phyloP scores from a whole-genome alignment of 2,888 invertebrate species.

The Heteromurus nitidus region DNA sequence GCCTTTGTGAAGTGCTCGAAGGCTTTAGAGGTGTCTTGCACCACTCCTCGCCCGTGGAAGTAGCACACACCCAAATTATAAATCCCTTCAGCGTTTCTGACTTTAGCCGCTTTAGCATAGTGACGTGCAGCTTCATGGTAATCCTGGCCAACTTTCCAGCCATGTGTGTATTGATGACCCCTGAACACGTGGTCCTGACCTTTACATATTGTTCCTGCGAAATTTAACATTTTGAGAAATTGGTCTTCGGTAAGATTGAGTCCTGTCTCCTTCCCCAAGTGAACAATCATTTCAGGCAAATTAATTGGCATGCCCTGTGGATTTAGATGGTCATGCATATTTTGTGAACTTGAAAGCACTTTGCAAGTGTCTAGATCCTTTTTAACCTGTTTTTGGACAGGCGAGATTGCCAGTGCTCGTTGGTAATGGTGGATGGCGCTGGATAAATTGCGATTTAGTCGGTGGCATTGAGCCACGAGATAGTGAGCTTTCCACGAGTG shows the following conservation, averaged over 20 bases:
- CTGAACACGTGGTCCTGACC: slow-evolving; percentile 25
- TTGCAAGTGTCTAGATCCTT: slow-evolving; percentile 32
- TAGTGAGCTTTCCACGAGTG: slow-evolving; percentile 55
- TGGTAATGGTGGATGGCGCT: slow-evolving; percentile 35
- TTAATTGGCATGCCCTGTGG: slow-evolving; percentile 10
- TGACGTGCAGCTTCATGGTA: slow-evolving; percentile 45
- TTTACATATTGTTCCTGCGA: too few species aligned
- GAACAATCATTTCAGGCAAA: neutral
- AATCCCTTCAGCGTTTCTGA: slow-evolving; percentile 64
- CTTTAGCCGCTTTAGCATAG: slow-evolving; percentile 50
- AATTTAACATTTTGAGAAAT: neutral
- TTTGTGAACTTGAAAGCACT: neutral
- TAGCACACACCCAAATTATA: slow-evolving; percentile 53
- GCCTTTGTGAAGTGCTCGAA: neutral
- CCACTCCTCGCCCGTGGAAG: slow-evolving; percentile 49
- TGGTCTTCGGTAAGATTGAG: neutral
- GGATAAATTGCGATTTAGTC: neutral
- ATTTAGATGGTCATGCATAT: slow-evolving; percentile 48
- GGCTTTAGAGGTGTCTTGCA: slow-evolving; percentile 9
- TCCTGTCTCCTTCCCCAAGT: neutral
- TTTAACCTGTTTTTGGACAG: slow-evolving; percentile 9
- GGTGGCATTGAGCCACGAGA: slow-evolving; percentile 19
- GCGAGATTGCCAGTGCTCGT: slow-evolving; percentile 31
- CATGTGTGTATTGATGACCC: slow-evolving; percentile 20
- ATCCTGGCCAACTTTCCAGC: slow-evolving; percentile 10